Base-by-base conservation (phyloP, 1,140 invertebrate genomes). In the Polyergus mexicanus region DNA sequence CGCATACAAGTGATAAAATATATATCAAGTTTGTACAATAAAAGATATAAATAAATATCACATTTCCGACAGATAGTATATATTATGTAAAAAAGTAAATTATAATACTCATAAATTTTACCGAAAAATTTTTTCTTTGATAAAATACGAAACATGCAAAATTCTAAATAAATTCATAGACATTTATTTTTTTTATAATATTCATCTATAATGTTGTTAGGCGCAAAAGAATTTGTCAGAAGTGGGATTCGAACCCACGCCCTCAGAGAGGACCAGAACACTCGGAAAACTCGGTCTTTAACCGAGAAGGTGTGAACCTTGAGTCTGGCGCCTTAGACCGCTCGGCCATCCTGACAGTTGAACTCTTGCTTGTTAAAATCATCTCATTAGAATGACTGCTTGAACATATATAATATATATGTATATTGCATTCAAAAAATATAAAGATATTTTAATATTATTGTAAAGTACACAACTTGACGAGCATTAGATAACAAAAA, bases 211-310 rank as follows among this genome's bases (percentile, higher is more conserved):
- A 11, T 8, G 22, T 56, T 38, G 19, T n/a, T 28, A 1, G 5
- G 32, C 16, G n/a, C 35, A 91, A 91, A 91, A 90, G n/a, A 63
- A 84, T 75, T 62, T 91, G 88, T 91, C 89, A 91, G 89, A 88
- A 91, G 89, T 91, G 89, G 86, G 89, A 91, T 91, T 91, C 88
- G 88, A 91, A 91, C 89, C 88, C 89, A 91, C 86, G 88, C 88
- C 88, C 75, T 88, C 88, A 90, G 75, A 89, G 88, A 89, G 86
- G 88, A 90, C 89, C 88, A 90, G 89, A 90, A 90, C 1, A 44
- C 88, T 51, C 89, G 35, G n/a, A 22, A 25, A 13, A 60, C 84
- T 80, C 84, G 80, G 89, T 47, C 13, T 85, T 69, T 8, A 75
- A 60, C 75, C 71, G 88, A 90, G 68, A 89, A 90, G 80, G 86